phyloP scores from a whole-genome alignment of 2,113 vertebrate species.

The Ophiodon elongatus region DNA sequence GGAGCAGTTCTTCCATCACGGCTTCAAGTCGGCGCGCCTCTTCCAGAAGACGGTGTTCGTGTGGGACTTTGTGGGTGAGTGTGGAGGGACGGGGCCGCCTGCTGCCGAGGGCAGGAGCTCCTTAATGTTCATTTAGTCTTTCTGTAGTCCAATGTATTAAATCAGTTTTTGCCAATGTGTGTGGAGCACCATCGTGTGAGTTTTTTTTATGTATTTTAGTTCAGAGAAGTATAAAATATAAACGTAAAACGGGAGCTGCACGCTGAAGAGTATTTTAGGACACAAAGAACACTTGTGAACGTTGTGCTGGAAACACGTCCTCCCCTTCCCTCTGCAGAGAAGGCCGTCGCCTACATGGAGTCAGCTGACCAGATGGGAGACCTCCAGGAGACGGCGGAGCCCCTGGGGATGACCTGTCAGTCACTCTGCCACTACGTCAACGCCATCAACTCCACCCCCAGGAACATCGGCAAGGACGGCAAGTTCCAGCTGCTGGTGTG shows the following conservation, averaged over 20 bases:
- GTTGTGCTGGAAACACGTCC: neutral
- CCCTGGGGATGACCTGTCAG: conserved; percentile 84
- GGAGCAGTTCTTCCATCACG: conserved; percentile 94
- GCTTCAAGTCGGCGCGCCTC: conserved; percentile 92
- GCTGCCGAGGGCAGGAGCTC: neutral
- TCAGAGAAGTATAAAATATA: neutral
- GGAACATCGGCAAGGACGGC: conserved; percentile 94
- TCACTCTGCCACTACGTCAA: conserved; percentile 91
- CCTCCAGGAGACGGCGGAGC: conserved; percentile 84
- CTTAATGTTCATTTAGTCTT: neutral
- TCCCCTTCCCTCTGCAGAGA: conserved; percentile 62
- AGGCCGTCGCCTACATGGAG: conserved; percentile 62
- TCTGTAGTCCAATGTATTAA: too few species aligned
- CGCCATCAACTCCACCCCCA: conserved; percentile 89
- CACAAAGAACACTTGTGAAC: neutral
- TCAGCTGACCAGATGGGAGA: conserved; percentile 78
- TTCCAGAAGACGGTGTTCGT: conserved; percentile 96
- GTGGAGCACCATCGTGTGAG: neutral
- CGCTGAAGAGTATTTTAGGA: neutral
- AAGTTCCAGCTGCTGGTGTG: conserved; percentile 96
- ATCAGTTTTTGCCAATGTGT: neutral
- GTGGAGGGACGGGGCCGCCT: conserved; percentile 8
- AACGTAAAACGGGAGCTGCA: neutral
- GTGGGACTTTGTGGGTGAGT: conserved; percentile 96
- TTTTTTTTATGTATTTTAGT: neutral